Conservation (phyloP, 2,888 invertebrate genomes). For the Amblyjoppa proteus region DNA sequence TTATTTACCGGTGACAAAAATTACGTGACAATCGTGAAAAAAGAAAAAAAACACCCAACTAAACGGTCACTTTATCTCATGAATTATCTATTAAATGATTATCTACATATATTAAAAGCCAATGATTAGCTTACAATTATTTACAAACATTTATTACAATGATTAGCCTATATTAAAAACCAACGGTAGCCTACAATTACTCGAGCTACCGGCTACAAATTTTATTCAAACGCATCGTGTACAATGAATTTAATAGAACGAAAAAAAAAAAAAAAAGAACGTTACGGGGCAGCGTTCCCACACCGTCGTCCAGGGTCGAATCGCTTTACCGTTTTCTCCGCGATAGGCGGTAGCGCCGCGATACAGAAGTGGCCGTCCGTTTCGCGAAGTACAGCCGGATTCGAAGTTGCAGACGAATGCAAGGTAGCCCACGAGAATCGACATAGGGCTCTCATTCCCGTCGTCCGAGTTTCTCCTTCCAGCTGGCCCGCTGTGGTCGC, state of each 20-base stretch:
- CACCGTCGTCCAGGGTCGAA: not conserved
- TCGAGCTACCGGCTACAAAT: not conserved
- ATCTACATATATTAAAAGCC: no score
- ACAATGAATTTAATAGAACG: not conserved
- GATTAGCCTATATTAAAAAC: no score
- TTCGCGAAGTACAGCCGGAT: slow-evolving; percentile 15
- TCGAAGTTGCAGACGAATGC: slow-evolving; percentile 59
- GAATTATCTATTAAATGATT: no score
- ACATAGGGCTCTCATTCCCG: not conserved
- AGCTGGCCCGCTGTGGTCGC: slow-evolving; percentile 76
- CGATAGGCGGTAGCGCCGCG: not conserved
- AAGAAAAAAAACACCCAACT: no score
- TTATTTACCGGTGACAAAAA: no score
- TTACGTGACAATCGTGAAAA: no score
- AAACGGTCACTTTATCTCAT: no score
- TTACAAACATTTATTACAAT: no score
- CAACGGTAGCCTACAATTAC: no score
- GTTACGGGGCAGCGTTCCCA: not conserved
- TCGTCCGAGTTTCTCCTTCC: slow-evolving; percentile 70
- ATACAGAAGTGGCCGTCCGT: slow-evolving; percentile 1
- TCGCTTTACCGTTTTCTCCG: not conserved
- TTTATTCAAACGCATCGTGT: not conserved
- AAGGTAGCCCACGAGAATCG: slow-evolving; percentile 26
- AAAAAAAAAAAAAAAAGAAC: not conserved
- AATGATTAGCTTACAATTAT: no score